Base-by-base conservation (phyloP, 2,888 invertebrate species). In the Lepidocyrtoides sp. region DNA sequence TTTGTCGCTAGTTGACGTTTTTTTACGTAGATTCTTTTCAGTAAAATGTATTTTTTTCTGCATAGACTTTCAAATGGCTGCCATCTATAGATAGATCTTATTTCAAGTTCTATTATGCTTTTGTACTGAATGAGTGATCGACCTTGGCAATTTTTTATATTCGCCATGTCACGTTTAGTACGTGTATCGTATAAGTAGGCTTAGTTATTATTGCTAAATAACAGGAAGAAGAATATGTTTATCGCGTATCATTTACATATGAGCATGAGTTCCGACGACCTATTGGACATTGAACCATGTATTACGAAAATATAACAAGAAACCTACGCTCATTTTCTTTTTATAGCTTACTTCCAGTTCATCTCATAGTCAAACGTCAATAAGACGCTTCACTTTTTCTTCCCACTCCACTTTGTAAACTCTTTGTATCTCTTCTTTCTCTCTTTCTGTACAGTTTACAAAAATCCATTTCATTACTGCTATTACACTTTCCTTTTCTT, bases 81-180 rank as follows among this genome's bases (percentile, higher is more conserved):
- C n/a, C n/a, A n/a, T n/a, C n/a, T n/a, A n/a, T n/a, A n/a, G n/a
- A n/a, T n/a, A n/a, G n/a, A n/a, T n/a, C n/a, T n/a, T n/a, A n/a
- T n/a, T n/a, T n/a, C n/a, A n/a, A n/a, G n/a, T n/a, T n/a, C n/a
- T n/a, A n/a, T n/a, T n/a, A n/a, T n/a, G n/a, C n/a, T n/a, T n/a
- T n/a, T n/a, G n/a, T n/a, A n/a, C n/a, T n/a, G 57, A 32, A 79
- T 8, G 14, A 77, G 7, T n/a, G 23, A 75, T 44, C 75, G 75
- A 75, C 86, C 75, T 86, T 86, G 17, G 81, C 14, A 41, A 14
- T 60, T 60, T 36, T 29, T 75, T 23, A 72, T 57, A 77, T 51
- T 82, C 72, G 83, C 69, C 51, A 66, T 51, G 88, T 81, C 81
- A 77, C 48, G 69, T 23, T 36, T n/a, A n/a, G n/a, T n/a, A n/a